Percentiles rank a stretch among this genome's conserved stretches.
Evolutionary conservation across 2,797 vertebrate species (phyloP).

Genomic region (Spatula clypeata): DNA sequence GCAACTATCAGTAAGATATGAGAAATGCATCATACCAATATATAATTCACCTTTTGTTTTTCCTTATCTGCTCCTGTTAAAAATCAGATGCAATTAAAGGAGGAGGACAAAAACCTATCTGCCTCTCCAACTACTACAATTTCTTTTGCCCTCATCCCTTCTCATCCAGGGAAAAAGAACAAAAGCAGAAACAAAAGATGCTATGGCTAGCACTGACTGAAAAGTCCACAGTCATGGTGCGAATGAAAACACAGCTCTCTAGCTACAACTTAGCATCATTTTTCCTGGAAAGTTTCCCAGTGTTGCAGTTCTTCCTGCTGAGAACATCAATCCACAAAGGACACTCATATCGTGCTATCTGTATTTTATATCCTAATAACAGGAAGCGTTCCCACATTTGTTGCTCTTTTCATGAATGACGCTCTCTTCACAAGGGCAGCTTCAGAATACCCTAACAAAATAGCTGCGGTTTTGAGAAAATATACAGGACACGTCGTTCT

Average conservation of each 20-base stretch:
- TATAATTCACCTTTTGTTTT: not conserved
- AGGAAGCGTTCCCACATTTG: not conserved
- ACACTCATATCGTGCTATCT: not conserved
- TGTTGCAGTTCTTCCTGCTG: not conserved
- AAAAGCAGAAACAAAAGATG: not conserved
- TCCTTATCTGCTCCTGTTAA: not conserved
- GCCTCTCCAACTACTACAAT: not conserved
- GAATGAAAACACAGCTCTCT: not conserved
- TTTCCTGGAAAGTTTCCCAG: not conserved
- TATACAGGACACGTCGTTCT: not conserved
- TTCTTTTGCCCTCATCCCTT: not conserved
- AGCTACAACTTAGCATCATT: not conserved
- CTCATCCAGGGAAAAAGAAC: not conserved
- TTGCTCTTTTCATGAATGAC: not conserved
- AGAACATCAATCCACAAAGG: not conserved
- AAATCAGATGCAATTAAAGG: not conserved
- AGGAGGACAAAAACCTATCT: not conserved
- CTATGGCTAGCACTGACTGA: not conserved
- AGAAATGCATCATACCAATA: not conserved
- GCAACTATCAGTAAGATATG: not conserved
- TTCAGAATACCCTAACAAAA: not conserved
- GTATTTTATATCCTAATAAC: not conserved
- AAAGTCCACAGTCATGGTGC: accelerated
- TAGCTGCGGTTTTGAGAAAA: not conserved
- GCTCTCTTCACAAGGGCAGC: not conserved